phyloP scores from a whole-genome alignment of 1,140 invertebrate genomes.

The Cotesia chilonis region DNA sequence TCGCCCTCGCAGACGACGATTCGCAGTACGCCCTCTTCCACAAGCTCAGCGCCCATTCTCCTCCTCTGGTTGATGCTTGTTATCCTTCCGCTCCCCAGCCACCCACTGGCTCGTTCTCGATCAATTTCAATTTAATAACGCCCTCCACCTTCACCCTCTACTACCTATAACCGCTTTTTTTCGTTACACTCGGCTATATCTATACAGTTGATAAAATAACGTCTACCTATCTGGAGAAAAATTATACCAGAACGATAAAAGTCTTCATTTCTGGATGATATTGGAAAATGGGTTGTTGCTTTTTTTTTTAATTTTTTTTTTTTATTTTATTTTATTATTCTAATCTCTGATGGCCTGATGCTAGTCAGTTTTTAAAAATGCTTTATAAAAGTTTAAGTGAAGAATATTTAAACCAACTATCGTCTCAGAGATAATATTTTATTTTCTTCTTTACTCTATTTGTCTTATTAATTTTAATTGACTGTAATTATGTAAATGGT shows the following conservation, averaged over 20 bases:
- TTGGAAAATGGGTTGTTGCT: background rate
- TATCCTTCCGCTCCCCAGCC: conserved; percentile 24
- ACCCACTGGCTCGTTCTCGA: conserved; percentile 23
- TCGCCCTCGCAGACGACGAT: conserved; percentile 20
- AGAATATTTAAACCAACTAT: too few relatives aligned
- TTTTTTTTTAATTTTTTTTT: background rate
- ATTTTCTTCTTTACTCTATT: background rate
- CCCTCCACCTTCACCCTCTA: background rate
- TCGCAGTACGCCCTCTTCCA: conserved; percentile 26
- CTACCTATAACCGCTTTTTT: background rate
- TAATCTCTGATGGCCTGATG: too few relatives aligned
- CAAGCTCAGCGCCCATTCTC: conserved; percentile 12
- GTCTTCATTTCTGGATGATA: conserved; percentile 15
- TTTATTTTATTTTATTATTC: background rate
- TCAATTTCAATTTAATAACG: conserved; percentile 42
- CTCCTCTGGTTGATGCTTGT: conserved; percentile 18
- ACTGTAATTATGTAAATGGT: too few relatives aligned
- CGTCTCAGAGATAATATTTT: background rate
- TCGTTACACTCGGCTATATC: background rate
- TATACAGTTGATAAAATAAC: background rate
- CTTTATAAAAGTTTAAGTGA: too few relatives aligned
- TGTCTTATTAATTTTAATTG: too few relatives aligned
- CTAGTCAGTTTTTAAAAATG: background rate
- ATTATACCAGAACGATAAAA: conserved; percentile 15
- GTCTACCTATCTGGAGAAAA: conserved; percentile 10